A percentile compares a stretch with the other conserved stretches of the same genome.
Evolutionary conservation across 2,797 vertebrate genomes (phyloP).

Genomic region (Myiothlypis coronata): DNA sequence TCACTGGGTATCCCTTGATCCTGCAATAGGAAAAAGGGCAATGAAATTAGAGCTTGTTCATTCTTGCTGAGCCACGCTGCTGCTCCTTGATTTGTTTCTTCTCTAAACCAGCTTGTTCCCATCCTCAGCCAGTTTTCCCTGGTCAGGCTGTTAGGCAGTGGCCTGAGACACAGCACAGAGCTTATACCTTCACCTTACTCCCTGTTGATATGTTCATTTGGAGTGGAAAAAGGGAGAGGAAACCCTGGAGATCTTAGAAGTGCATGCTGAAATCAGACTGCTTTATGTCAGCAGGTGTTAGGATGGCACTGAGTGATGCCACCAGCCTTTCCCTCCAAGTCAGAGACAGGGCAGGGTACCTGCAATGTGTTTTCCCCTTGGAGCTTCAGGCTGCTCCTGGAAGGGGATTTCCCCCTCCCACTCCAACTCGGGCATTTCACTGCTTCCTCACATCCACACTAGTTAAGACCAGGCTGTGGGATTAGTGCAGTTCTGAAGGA

Average conservation of each 20-base stretch:
- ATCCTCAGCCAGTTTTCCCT: background rate
- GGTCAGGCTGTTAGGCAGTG: background rate
- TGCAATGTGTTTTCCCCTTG: too few species aligned
- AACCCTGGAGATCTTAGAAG: background rate
- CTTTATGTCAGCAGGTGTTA: background rate
- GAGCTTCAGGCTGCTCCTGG: background rate
- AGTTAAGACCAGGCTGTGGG: accelerated
- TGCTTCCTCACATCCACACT: accelerated
- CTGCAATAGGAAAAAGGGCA: background rate
- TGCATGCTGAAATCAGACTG: background rate
- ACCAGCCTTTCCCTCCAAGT: background rate
- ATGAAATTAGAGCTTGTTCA: background rate
- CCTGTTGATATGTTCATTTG: background rate
- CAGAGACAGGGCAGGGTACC: background rate
- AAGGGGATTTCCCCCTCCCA: background rate
- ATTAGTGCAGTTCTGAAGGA: background rate
- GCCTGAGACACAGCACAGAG: background rate
- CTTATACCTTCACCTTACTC: background rate
- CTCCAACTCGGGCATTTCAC: background rate
- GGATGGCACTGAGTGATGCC: accelerated
- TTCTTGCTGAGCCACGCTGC: background rate
- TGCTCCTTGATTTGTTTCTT: background rate
- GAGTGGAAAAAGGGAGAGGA: background rate
- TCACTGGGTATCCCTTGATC: constrained; percentile 1
- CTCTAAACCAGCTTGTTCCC: background rate